These are phyloP conservation scores for Taphrorychus bicolor DNA, from an alignment of 2,888 invertebrate species.

Conservation along the genomic window DNA sequence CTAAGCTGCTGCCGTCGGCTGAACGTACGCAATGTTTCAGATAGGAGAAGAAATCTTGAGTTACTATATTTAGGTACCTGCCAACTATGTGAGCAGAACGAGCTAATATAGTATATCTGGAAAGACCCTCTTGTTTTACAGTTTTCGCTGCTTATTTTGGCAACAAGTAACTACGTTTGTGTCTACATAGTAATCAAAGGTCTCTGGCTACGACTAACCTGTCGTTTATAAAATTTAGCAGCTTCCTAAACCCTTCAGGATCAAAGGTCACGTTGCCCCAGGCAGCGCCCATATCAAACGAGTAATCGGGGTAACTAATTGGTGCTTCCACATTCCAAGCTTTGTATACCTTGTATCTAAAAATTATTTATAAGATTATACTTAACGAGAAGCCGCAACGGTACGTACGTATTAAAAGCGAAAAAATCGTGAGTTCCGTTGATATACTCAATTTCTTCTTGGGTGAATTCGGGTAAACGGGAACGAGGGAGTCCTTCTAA, in stretches of 20 bases:
- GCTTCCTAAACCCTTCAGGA: slow-evolving; percentile 28
- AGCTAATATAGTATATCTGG: too few relatives aligned
- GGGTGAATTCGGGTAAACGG: slow-evolving; percentile 68
- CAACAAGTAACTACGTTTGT: too few relatives aligned
- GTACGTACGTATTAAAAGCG: slow-evolving; percentile 78
- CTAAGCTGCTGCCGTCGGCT: too few relatives aligned
- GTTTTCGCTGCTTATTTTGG: too few relatives aligned
- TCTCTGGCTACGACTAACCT: too few relatives aligned
- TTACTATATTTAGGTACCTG: too few relatives aligned
- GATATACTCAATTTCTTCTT: slow-evolving; percentile 67
- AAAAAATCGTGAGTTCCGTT: slow-evolving; percentile 73
- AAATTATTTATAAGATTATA: background rate
- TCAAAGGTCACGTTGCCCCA: slow-evolving; percentile 6
- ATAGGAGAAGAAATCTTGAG: too few relatives aligned
- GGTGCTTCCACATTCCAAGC: slow-evolving; percentile 1
- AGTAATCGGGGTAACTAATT: slow-evolving; percentile 14
- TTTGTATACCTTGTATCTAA: slow-evolving; percentile 20
- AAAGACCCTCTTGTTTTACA: too few relatives aligned
- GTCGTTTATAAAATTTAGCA: slow-evolving; percentile 28
- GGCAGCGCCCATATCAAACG: slow-evolving; percentile 17
- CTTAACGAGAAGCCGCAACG: too few relatives aligned
- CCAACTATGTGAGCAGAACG: too few relatives aligned
- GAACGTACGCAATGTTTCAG: too few relatives aligned
- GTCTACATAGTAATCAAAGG: too few relatives aligned
- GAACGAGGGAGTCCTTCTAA: slow-evolving; percentile 68